phyloP scores from a whole-genome alignment of 2,113 vertebrate species.

The Varanus salvator region DNA sequence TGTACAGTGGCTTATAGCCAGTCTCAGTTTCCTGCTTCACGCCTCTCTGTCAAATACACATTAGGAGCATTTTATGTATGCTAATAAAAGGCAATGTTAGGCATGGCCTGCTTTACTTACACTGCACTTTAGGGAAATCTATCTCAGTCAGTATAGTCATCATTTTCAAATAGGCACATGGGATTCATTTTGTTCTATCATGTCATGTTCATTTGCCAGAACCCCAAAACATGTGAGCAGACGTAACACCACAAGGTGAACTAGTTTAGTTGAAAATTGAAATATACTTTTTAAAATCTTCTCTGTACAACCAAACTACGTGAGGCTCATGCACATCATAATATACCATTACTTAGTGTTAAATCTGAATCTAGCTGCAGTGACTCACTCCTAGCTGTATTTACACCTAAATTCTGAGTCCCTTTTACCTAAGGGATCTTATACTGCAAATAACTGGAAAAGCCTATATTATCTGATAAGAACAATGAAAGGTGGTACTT shows the following conservation, averaged over 20 bases:
- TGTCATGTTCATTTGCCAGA: background rate
- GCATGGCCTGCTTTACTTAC: too few relatives aligned
- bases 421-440: background rate
- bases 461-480: background rate
- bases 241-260: background rate
- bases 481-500: background rate
- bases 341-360: background rate
- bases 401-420: background rate
- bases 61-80: too few relatives aligned
- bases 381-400: background rate
- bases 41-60: too few relatives aligned
- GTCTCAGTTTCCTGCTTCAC: background rate
- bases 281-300: background rate
- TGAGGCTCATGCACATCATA: background rate
- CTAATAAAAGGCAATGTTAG: too few relatives aligned
- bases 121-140: background rate
- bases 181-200: background rate
- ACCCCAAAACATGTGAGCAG: background rate
- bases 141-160: background rate
- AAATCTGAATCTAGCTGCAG: background rate
- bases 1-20: background rate
- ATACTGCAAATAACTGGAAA: background rate
- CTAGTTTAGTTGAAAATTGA: background rate
- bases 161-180: background rate
- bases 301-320: background rate